phyloP scores from a whole-genome alignment of 2,113 vertebrate species.

The Thalassarche chlororhynchos region DNA sequence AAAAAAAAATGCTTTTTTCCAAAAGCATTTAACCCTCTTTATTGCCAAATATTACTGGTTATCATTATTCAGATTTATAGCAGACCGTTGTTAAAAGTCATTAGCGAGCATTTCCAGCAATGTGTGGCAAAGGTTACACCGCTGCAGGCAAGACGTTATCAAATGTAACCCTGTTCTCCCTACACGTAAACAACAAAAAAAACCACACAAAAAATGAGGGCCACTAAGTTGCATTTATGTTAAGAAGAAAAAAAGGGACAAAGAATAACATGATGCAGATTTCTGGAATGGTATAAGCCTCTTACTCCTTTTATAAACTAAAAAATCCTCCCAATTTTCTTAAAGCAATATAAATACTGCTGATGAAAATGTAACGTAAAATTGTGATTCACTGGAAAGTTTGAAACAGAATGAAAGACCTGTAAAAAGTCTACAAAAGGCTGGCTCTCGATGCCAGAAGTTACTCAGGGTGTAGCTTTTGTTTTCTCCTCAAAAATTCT shows the following conservation, averaged over 20 bases:
- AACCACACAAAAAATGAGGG: not conserved
- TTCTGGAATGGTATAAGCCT: not conserved
- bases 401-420: not conserved
- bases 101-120: not conserved
- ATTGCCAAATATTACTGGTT: not conserved
- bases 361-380: not conserved
- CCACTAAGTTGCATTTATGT: not conserved
- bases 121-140: not conserved
- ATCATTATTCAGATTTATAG: not conserved
- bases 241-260: not conserved
- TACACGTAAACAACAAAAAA: not conserved
- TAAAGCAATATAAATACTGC: not conserved
- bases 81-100: not conserved
- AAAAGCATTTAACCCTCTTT: not conserved
- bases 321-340: not conserved
- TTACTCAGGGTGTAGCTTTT: not conserved
- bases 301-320: not conserved
- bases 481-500: not conserved
- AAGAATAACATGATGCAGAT: not conserved
- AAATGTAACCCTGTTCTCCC: not conserved
- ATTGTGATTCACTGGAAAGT: not conserved
- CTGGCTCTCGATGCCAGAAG: not conserved
- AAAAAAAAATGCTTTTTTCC: not conserved
- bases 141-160: not conserved
- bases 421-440: not conserved